Evolutionary conservation across 37 sponge, comb jelly and placozoan genomes (phyloP), one percentile per base, ranked within the genome.

Genomic region (Halichondria panicea): DNA sequence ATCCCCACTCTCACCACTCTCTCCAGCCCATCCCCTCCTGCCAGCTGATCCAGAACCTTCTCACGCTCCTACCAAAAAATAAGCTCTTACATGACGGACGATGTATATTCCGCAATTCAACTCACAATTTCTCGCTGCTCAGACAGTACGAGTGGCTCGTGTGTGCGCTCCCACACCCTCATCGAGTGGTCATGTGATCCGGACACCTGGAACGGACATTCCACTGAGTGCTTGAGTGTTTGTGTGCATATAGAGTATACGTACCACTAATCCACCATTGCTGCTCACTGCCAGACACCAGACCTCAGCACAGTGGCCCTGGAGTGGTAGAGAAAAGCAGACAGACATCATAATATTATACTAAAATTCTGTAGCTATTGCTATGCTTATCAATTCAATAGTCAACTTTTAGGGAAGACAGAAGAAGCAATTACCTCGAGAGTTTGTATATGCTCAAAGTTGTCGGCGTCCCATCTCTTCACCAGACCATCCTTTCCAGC

Each of bases 381-480:
- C 27, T 28, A 4, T 28, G 43, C 1, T 27, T n/a, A 66, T 33
- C 12, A 64, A 9, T 19, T 33, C 59, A 8, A 15, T n/a, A n/a
- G n/a, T n/a, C n/a, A n/a, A n/a, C n/a, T n/a, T n/a, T n/a, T n/a
- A n/a, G n/a, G n/a, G n/a, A n/a, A 55, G 35, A 75, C 44, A 59
- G 44, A 27, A 38, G 46, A 28, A 1, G 22, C 36, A 32, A 28
- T 28, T 18, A 89, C 94, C 77, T 90, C 77, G 1, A 98, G 79
- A 60, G 95, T 95, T 57, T 60, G 68, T 55, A 98, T 72, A 24
- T 84, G 88, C 63, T 98, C 80, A 76, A 91, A 93, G 62, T 86
- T 88, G 76, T 98, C 99, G 11, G 69, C 91, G 74, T 98, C 99
- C 96, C 96, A 98, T 45, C 72, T 88, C 77, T 98, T 98, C 59